Evolutionary conservation across 2,888 invertebrate genomes (phyloP).

Genomic region (Rhabditophanes sp.): DNA sequence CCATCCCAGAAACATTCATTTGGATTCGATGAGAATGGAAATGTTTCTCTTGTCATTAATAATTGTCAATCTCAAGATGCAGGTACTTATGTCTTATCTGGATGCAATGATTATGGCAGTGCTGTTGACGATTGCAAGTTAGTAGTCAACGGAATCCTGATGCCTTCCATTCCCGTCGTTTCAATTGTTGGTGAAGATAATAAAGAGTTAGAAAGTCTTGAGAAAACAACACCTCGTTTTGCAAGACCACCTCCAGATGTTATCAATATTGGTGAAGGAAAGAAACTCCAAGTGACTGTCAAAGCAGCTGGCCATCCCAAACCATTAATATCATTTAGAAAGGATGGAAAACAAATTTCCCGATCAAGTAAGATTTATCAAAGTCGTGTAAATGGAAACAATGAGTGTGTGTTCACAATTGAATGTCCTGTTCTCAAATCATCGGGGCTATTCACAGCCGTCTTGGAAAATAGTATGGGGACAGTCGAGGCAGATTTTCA

Average conservation of each 20-base stretch:
- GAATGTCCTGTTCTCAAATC: slow-evolving; percentile 30
- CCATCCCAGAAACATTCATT: slow-evolving; percentile 17
- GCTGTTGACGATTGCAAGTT: too few species aligned
- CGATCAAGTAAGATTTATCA: slow-evolving; percentile 6
- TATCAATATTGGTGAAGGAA: slow-evolving; percentile 25
- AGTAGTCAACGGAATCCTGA: background rate
- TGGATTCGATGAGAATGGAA: slow-evolving; percentile 19
- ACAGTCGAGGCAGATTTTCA: slow-evolving; percentile 19
- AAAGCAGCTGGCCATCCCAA: slow-evolving; percentile 28
- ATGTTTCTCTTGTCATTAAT: slow-evolving; percentile 18
- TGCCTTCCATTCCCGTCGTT: background rate
- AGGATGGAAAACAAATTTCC: slow-evolving; percentile 25
- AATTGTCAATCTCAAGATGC: slow-evolving; percentile 22
- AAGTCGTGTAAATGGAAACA: slow-evolving; percentile 20
- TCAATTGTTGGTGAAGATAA: background rate
- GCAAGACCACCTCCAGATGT: slow-evolving; percentile 22
- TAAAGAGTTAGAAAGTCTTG: slow-evolving; percentile 1
- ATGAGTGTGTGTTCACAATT: slow-evolving; percentile 24
- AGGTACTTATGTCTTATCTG: slow-evolving; percentile 25
- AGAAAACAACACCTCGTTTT: slow-evolving; percentile 18
- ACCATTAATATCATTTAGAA: slow-evolving; percentile 31
- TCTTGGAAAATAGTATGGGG: slow-evolving; percentile 46
- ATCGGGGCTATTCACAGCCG: slow-evolving; percentile 48
- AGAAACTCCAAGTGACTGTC: slow-evolving; percentile 21
- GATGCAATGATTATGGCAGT: too few species aligned